Conservation (phyloP, 2,888 invertebrate species). For the Bruchidius siliquastri region DNA sequence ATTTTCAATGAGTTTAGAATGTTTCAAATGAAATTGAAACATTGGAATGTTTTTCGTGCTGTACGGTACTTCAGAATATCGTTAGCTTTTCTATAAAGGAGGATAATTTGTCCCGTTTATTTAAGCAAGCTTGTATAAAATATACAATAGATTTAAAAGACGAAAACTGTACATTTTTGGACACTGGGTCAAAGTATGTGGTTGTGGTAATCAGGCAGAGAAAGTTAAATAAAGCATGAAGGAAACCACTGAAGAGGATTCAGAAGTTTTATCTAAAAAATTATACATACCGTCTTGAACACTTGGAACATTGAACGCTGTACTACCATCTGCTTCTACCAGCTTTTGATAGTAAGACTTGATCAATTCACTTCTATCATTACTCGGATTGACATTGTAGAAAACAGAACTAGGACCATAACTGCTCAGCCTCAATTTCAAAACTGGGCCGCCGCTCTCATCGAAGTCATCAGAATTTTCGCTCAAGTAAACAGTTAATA, state of each 20-base stretch:
- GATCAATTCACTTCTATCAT: slow-evolving; percentile 15
- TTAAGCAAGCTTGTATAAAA: too few relatives aligned
- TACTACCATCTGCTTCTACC: slow-evolving; percentile 24
- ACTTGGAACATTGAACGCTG: slow-evolving; percentile 20
- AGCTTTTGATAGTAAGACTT: slow-evolving; percentile 24
- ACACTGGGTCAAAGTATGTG: too few relatives aligned
- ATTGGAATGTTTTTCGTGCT: too few relatives aligned
- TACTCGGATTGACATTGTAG: slow-evolving; percentile 26
- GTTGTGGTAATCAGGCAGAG: too few relatives aligned
- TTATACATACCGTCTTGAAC: slow-evolving; percentile 20
- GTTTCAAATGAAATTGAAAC: too few relatives aligned
- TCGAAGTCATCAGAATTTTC: slow-evolving; percentile 4
- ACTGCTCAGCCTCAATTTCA: slow-evolving; percentile 37
- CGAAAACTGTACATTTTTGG: too few relatives aligned
- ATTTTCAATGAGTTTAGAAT: too few relatives aligned
- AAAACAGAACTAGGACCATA: slow-evolving; percentile 37
- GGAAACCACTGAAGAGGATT: slow-evolving; percentile 3
- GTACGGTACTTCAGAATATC: too few relatives aligned
- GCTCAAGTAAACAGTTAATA: slow-evolving; percentile 21
- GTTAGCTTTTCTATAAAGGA: too few relatives aligned
- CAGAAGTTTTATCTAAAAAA: too few relatives aligned
- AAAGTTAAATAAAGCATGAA: background rate
- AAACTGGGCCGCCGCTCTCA: slow-evolving; percentile 25
- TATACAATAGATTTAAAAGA: too few relatives aligned
- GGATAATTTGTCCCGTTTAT: too few relatives aligned